A percentile compares a stretch with the other conserved stretches of the same genome.
These are phyloP conservation scores for Pseudachorutes palmiensis DNA, from an alignment of 1,140 invertebrate species.

Conservation along the genomic window DNA sequence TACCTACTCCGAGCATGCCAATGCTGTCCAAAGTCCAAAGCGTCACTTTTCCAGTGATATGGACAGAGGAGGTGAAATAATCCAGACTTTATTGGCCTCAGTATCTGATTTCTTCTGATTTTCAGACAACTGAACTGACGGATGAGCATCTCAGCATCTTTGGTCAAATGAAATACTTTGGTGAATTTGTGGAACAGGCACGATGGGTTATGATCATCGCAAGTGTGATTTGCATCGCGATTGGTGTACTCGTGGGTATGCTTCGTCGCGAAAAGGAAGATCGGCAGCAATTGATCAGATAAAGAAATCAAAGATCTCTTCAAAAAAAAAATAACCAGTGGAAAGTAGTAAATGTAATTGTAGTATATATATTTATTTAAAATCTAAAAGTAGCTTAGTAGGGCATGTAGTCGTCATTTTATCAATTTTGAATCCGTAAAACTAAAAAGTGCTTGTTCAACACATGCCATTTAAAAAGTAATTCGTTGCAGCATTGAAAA, in stretches of 20 bases:
- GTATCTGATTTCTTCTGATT: background rate
- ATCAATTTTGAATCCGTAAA: too few relatives aligned
- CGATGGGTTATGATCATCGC: constrained; percentile 18
- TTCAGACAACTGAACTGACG: constrained; percentile 22
- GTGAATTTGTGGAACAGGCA: constrained; percentile 14
- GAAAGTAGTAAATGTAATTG: background rate
- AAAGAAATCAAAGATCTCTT: background rate
- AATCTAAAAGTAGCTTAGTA: too few relatives aligned
- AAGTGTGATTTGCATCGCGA: constrained; percentile 6
- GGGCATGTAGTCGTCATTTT: too few relatives aligned
- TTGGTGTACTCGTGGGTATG: background rate
- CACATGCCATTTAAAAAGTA: too few relatives aligned
- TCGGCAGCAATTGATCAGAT: background rate
- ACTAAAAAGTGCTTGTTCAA: too few relatives aligned
- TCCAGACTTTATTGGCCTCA: background rate
- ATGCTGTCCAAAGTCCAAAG: constrained; percentile 44
- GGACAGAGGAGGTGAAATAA: constrained; percentile 48
- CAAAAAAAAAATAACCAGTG: background rate
- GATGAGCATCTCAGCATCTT: constrained; percentile 19
- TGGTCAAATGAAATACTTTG: constrained; percentile 11
- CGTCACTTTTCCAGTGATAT: constrained; percentile 48
- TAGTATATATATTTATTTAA: too few relatives aligned
- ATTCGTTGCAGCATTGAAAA: too few relatives aligned
- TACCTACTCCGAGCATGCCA: constrained; percentile 41
- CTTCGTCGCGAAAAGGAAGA: background rate